Evolutionary conservation across 1,140 invertebrate species (phyloP).

Genomic region (Hypothenemus hampei): DNA sequence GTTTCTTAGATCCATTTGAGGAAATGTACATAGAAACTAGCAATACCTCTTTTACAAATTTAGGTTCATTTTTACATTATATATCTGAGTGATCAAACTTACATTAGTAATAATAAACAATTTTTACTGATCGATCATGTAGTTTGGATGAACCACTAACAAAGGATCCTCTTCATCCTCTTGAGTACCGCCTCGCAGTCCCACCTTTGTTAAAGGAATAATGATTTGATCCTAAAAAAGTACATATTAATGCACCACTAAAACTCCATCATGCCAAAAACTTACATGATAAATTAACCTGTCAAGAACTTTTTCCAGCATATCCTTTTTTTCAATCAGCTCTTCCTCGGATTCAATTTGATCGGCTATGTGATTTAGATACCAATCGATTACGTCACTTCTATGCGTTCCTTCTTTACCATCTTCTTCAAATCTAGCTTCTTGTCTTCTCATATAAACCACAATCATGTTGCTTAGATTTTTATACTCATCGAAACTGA

Average conservation of each 20-base stretch:
- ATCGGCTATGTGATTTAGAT: constrained; percentile 82
- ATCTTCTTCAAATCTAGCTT: constrained; percentile 58
- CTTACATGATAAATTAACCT: constrained; percentile 84
- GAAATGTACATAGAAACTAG: constrained; percentile 28
- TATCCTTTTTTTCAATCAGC: constrained; percentile 77
- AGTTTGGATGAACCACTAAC: constrained; percentile 94
- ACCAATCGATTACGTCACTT: constrained; percentile 90
- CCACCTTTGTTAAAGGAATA: constrained; percentile 74
- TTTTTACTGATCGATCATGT: constrained; percentile 63
- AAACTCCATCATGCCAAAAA: constrained; percentile 30
- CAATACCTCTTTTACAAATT: constrained; percentile 22
- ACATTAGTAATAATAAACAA: constrained; percentile 5
- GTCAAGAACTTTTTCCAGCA: constrained; percentile 95
- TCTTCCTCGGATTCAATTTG: constrained; percentile 90
- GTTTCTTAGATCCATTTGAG: constrained; percentile 33
- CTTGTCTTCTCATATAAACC: constrained; percentile 80
- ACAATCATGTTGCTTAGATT: constrained; percentile 88
- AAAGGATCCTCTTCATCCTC: constrained; percentile 76
- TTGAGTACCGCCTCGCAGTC: constrained; percentile 50
- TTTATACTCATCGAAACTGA: constrained; percentile 96
- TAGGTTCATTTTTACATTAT: constrained; percentile 33
- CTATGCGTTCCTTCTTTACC: constrained; percentile 64
- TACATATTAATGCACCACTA: not conserved
- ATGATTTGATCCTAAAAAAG: constrained; percentile 83
- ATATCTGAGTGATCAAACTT: not conserved